Percentiles rank a stretch among this genome's conserved stretches.
Conservation (phyloP, 1,140 invertebrate genomes). For the Thalassaphorura encarpata region DNA sequence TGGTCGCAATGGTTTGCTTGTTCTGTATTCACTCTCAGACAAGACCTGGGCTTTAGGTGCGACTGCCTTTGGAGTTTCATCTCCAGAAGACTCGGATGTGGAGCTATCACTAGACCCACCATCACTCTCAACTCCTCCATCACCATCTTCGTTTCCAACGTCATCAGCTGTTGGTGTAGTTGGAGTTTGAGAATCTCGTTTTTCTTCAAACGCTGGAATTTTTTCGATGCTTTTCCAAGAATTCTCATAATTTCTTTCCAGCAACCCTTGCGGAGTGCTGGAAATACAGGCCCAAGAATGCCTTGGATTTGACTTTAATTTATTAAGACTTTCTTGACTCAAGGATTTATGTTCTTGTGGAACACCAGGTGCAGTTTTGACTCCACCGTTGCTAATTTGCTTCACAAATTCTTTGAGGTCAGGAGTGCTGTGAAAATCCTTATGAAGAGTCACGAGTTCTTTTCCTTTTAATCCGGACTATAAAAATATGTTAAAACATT, state of each 20-base stretch:
- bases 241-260: constrained; percentile 39
- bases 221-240: constrained; percentile 34
- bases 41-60: constrained; percentile 11
- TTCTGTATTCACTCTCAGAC: constrained; percentile 32
- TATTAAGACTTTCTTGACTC: constrained; percentile 39
- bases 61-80: constrained; percentile 19
- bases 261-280: constrained; percentile 25
- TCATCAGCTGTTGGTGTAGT: background rate
- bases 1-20: constrained; percentile 32
- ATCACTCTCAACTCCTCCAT: constrained; percentile 27
- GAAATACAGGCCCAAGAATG: constrained; percentile 37
- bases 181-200: too few relatives aligned
- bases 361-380: constrained; percentile 14
- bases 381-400: background rate
- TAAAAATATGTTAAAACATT: too few relatives aligned
- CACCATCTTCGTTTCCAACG: background rate
- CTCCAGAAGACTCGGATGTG: constrained; percentile 11
- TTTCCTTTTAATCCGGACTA: constrained; percentile 28
- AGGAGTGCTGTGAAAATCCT: constrained; percentile 79
- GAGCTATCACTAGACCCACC: constrained; percentile 14
- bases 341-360: constrained; percentile 32
- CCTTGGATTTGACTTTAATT: constrained; percentile 33
- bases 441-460: constrained; percentile 46
- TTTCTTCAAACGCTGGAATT: too few relatives aligned
- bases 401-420: constrained; percentile 46